Evolutionary conservation across 2,113 vertebrate species (phyloP), one percentile per base, ranked within the genome.

Genomic region (Amazona vittata): DNA sequence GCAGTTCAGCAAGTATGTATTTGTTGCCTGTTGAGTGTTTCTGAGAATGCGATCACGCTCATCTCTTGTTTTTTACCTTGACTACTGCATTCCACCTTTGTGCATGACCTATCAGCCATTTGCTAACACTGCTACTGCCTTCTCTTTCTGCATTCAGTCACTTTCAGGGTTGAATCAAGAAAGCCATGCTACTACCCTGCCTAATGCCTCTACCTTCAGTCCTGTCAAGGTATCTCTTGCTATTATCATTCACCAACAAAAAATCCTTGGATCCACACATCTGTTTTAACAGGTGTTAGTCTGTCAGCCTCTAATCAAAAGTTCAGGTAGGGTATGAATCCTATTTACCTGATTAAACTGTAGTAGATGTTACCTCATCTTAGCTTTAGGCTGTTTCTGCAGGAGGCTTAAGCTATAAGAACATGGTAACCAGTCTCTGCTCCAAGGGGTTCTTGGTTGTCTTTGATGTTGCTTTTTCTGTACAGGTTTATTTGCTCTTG

Each of bases 211-310:
- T 96, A 39, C 96, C 96, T 97, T 97, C 97, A 91, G 67, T 62
- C 87, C 94, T 96, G 49, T 97, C 93, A 98, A 98, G 97, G 97
- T 98, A 98, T 94, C 88, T 97, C 90, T 96, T 91, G 47, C 90
- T 97, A 74, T 29, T 97, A 41, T 95, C 67, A 93, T 94, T 97
- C 74, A 90, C 53, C 83, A 96, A 73, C 79, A 95, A 93, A 94
- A 95, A 93, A 33, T 64, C 92, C 68, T 88, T 10, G 39, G 89
- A 95, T 92, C 94, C 60, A 59, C 63, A 62, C 86, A 83, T 93
- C 35, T 76, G 81, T 89, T 96, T 86, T 93, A 93, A 71, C 94
- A 94, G 89, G 92, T 97, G 90, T 94, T 94, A 90, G 88, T 96
- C 80, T 96, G 77, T 96, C 91, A 94, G 81, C 88, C 39, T 82